Base-by-base conservation (phyloP, 2,888 invertebrate species). In the Cataglyphis cursor region DNA sequence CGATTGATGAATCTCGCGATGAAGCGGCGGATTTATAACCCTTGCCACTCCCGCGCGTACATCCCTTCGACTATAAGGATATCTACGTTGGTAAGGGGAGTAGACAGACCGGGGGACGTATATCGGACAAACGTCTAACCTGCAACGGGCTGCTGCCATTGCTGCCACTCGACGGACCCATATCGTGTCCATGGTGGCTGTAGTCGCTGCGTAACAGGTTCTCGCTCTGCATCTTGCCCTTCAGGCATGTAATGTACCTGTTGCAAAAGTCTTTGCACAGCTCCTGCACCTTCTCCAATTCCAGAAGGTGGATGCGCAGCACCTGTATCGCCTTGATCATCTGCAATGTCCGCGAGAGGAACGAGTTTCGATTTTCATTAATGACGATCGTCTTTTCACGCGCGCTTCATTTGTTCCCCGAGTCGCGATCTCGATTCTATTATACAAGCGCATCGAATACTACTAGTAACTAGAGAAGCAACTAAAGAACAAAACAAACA, bases 201-300 rank as follows among this genome's bases (percentile, higher is more conserved):
- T 98, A 98, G 94, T 98, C 98, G 81, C 97, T 97, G 91, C 98
- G 95, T 68, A 98, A 95, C 74, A 98, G 95, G 94, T 98, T 98
- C 93, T 98, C 98, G 93, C 98, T 98, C 95, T 98, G 98, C 98
- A 98, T 98, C 95, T 98, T 97, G 87, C 98, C 97, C 94, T 98
- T 98, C 89, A 99, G 96, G 94, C 98, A 98, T 66, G 98, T 97
- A 90, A 98, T 99, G 95, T 99, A 99, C 75, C 99, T 96, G 88
- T 97, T 98, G 96, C 99, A 99, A 96, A 99, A 99, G 95, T 99
- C 99, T 92, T 98, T 97, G 95, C 99, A 99, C 92, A 99, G 94
- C 95, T 99, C 99, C 95, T 98, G 98, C 21, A 99, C 99, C 95
- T 99, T 99, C 95, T 99, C 98, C 94, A 99, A 95, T 95, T 99